Base-by-base conservation (phyloP, 2,797 vertebrate genomes). In the Cetoscarus ocellatus region DNA sequence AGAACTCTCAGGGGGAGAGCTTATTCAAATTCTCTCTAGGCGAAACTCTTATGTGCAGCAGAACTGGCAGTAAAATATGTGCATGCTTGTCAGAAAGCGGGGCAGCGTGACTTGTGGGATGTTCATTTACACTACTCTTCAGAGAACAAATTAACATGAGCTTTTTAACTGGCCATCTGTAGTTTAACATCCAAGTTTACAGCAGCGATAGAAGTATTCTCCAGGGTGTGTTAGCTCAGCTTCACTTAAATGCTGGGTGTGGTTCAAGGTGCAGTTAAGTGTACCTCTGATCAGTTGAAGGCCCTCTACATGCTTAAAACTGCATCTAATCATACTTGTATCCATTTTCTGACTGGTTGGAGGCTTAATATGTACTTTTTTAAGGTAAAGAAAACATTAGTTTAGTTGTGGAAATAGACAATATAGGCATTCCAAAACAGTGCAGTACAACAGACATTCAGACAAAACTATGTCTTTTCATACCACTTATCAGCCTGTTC, bases 61-160 rank as follows among this genome's bases (percentile, higher is more conserved):
- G 38, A 35, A 35, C 42, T 47, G 48, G 34, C 18, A 27, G 69
- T 3, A 12, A 12, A 47, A 72, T 44, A 35, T 13, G 19, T 19
- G 15, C 13, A 10, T 27, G 13, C 57, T 39, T 14, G 50, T 61
- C 13, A 67, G 18, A 18, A 38, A 52, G 48, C 2, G 15, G 40
- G 13, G 6, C 9, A 9, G 17, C 12, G 38, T 39, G 14, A 47
- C 5, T 36, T n/a, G 34, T 15, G 5, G 17, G 53, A 44, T 12
- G 8, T 43, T 49, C 67, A 42, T 35, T 51, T 18, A 5, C 12
- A 13, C 38, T 42, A 6, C 27, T 45, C 40, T 64, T 44, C 50
- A 7, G 35, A n/a, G 27, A 27, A n/a, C 11, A 63, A 71, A 71
- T 65, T 40, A 40, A 47, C 13, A 59, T 18, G 3, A 12, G 18